Evolutionary conservation across 2,888 invertebrate species (phyloP).

Genomic region (Philopedon plagiatum): DNA sequence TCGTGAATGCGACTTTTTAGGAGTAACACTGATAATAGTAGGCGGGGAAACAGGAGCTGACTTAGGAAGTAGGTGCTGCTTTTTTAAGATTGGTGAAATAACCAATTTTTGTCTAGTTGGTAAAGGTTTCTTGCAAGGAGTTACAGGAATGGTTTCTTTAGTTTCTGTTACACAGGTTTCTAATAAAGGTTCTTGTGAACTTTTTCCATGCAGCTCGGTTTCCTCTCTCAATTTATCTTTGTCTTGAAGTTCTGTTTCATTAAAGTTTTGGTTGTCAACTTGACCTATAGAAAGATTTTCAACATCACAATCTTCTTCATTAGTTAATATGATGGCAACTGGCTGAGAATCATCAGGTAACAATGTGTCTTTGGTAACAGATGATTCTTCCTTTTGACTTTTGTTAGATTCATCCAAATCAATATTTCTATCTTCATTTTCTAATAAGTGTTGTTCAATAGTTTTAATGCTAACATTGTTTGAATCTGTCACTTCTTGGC

Average conservation of each 20-base stretch:
- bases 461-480: not conserved
- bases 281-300: not conserved
- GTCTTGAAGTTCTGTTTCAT: not conserved
- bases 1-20: conserved; percentile 46
- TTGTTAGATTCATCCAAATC: not conserved
- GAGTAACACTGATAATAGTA: conserved; percentile 23
- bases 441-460: not conserved
- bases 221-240: not conserved
- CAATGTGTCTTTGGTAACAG: not conserved
- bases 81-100: not conserved
- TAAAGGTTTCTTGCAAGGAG: not conserved
- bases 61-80: not conserved
- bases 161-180: not conserved
- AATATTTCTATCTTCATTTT: conserved; percentile 13
- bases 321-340: not conserved
- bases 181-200: not conserved
- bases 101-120: not conserved
- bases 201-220: too few species aligned
- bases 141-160: not conserved
- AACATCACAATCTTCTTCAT: not conserved
- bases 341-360: not conserved
- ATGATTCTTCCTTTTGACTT: not conserved
- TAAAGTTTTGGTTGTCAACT: not conserved
- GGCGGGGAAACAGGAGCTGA: conserved; percentile 32
- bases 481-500: conserved; percentile 46